Percentiles rank a stretch among this genome's conserved stretches.
Evolutionary conservation across 1,140 invertebrate genomes (phyloP).

Genomic region (Cheumatopsyche charites): DNA sequence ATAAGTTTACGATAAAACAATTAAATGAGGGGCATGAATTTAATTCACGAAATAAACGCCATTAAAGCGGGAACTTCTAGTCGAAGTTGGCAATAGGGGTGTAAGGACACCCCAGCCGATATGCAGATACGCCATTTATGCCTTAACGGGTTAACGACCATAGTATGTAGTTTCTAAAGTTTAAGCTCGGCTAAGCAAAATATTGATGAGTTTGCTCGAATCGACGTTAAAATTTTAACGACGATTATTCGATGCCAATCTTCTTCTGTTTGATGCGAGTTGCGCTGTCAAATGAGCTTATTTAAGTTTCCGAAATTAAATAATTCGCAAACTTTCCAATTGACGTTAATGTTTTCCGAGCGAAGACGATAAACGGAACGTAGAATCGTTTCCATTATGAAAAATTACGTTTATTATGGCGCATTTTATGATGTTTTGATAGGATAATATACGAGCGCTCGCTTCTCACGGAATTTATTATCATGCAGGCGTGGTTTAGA

Average conservation of each 20-base stretch:
- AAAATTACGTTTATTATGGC: constrained; percentile 7
- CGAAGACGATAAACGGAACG: background rate
- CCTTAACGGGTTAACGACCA: constrained; percentile 8
- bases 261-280: too few relatives aligned
- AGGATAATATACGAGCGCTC: constrained; percentile 15
- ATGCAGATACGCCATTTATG: background rate
- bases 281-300: too few relatives aligned
- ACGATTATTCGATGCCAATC: too few relatives aligned
- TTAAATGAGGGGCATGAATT: constrained; percentile 10
- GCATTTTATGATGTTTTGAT: constrained; percentile 16
- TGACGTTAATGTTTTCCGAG: background rate
- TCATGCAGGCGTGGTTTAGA: background rate
- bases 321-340: too few relatives aligned
- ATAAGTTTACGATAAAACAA: constrained; percentile 27
- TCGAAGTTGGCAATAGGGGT: constrained; percentile 3
- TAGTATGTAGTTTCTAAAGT: too few relatives aligned
- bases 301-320: too few relatives aligned
- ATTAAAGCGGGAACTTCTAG: constrained; percentile 7
- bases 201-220: too few relatives aligned
- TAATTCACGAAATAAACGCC: constrained; percentile 18
- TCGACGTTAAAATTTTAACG: too few relatives aligned
- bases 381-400: constrained; percentile 3
- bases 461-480: background rate
- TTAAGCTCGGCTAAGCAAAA: too few relatives aligned
- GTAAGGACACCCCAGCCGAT: background rate